These are phyloP conservation scores for Cotesia typhae DNA, from an alignment of 1,140 invertebrate species.

Conservation along the genomic window DNA sequence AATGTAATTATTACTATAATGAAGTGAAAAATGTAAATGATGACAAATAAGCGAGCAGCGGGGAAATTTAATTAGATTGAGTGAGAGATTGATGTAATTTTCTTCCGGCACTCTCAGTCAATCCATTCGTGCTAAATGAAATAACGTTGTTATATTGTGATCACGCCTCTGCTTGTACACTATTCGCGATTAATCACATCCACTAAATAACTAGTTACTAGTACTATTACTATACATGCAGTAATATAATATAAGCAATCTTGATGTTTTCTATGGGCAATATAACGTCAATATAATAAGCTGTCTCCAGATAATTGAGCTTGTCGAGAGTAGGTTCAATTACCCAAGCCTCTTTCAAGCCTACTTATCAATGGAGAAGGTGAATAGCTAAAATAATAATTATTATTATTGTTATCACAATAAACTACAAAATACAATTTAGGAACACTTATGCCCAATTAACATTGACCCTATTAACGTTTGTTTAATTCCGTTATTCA, in stretches of 20 bases:
- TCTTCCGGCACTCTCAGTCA: neutral
- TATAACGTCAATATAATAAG: constrained; percentile 1
- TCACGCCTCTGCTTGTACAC: neutral
- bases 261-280: constrained; percentile 2
- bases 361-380: constrained; percentile 16
- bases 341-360: neutral
- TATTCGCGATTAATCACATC: constrained; percentile 9
- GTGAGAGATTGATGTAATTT: constrained; percentile 1
- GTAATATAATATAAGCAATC: constrained; percentile 11
- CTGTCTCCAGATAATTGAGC: constrained; percentile 19
- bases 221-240: no score
- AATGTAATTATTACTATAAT: neutral
- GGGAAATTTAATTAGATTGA: neutral
- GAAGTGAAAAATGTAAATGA: neutral
- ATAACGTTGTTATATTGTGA: constrained; percentile 1
- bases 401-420: neutral
- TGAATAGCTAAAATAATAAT: neutral
- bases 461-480: constrained; percentile 29
- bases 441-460: constrained; percentile 5
- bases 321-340: constrained; percentile 15
- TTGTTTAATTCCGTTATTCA: constrained; percentile 25
- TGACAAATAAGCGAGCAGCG: no score
- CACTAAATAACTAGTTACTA: neutral
- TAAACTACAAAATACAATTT: neutral
- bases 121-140: neutral